Conservation (phyloP, 1,140 invertebrate genomes). For the Mycetomoellerius zeteki region DNA sequence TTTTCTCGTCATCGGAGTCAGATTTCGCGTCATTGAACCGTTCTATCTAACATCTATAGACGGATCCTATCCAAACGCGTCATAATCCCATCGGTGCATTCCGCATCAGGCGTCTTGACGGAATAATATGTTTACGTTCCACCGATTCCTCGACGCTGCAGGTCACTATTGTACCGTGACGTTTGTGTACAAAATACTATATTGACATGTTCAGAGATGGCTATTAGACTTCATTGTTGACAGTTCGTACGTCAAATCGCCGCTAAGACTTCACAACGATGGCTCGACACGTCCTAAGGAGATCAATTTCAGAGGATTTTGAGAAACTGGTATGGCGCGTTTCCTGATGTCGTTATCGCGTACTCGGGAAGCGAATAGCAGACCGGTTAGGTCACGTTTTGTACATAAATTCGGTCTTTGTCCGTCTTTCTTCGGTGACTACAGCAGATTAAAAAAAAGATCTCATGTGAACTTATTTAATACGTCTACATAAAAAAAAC, state of each 20-base stretch:
- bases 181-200: constrained; percentile 84
- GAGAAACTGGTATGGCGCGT: constrained; percentile 67
- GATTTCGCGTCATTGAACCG: constrained; percentile 47
- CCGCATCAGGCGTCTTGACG: constrained; percentile 75
- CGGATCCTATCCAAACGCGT: constrained; percentile 49
- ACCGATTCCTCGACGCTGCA: constrained; percentile 71
- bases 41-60: constrained; percentile 5
- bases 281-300: constrained; percentile 74
- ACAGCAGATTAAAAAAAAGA: background rate
- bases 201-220: constrained; percentile 80
- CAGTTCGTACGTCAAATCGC: constrained; percentile 59
- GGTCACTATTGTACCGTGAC: constrained; percentile 76
- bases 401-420: constrained; percentile 70
- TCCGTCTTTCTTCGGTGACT: constrained; percentile 6
- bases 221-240: constrained; percentile 73
- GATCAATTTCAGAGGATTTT: constrained; percentile 79
- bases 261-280: constrained; percentile 73
- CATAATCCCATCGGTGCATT: constrained; percentile 79
- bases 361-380: constrained; percentile 67
- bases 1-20: constrained; percentile 29
- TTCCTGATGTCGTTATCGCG: constrained; percentile 74
- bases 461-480: background rate
- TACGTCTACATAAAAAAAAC: background rate
- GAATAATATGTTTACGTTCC: constrained; percentile 78
- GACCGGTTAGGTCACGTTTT: constrained; percentile 75